Evolutionary conservation across 2,888 invertebrate genomes (phyloP), one percentile per base, ranked within the genome.

Genomic region (Hoplodrina ambigua): DNA sequence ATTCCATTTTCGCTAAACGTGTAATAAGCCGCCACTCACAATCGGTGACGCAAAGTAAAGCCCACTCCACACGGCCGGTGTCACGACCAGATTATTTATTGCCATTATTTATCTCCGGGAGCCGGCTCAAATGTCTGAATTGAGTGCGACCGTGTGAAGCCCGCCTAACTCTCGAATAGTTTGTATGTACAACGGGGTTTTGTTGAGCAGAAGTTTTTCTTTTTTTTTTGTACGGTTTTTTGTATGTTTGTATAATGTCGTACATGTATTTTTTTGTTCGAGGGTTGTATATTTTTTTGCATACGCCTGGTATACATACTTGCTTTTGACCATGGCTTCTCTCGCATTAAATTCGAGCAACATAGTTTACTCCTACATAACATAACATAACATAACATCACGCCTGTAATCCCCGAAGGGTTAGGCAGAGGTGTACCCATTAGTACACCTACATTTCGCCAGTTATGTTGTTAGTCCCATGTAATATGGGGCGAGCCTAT

Each of bases 61-160:
- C 91, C 91, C 92, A 87, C 94, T 94, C 90, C 90, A 93, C 93
- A 93, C 93, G 90, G 86, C 87, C 89, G 89, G 88, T 91, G 94
- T 94, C 94, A 93, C 80, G 78, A 76, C 72, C 95, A 95, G 95
- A 94, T 94, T 93, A 94, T 95, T 94, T 94, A 95, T 94, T 79
- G 88, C 89, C 86, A 88, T 94, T 94, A 94, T 95, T 95, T 95
- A 94, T 94, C 90, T 90, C 88, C 83, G 83, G 80, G 75, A 66
- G 56, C 80, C 78, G 64, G 75, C 84, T 82, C 73, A 85, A 80
- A 82, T 80, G 85, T 85, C 84, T 83, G 90, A 88, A 90, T 89
- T 86, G 87, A 87, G 83, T 85, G 86, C 79, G 53, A 69, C 77
- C 61, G 83, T 68, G 78, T 83, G 75, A 46, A 75, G 19, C 52